phyloP scores from a whole-genome alignment of 2,113 vertebrate species.

The Guaruba guarouba region DNA sequence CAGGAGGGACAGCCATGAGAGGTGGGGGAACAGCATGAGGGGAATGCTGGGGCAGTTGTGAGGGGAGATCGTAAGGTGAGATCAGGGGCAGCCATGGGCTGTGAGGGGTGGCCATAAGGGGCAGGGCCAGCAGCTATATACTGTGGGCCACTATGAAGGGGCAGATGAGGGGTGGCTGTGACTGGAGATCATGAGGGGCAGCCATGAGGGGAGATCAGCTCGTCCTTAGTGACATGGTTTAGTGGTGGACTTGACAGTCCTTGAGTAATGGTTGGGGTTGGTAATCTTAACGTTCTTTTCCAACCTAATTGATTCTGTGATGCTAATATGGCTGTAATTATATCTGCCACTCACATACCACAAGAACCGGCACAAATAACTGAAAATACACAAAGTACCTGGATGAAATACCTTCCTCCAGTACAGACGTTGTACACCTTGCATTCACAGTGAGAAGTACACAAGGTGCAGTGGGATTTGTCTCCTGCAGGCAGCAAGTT shows the following conservation, averaged over 20 bases:
- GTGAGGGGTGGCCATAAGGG: neutral
- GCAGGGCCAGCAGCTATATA: neutral
- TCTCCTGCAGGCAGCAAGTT: neutral
- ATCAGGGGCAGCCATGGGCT: neutral
- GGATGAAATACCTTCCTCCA: neutral
- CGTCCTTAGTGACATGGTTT: neutral
- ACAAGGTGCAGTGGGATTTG: neutral
- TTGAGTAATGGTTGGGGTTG: neutral
- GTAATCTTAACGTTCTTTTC: neutral
- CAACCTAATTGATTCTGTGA: neutral
- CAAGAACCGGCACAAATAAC: neutral
- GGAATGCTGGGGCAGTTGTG: too few relatives aligned
- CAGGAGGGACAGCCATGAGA: too few relatives aligned
- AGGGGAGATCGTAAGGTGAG: neutral
- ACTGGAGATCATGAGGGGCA: neutral
- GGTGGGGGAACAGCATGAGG: too few relatives aligned
- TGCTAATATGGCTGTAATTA: neutral
- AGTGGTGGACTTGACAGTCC: neutral
- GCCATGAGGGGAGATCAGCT: neutral
- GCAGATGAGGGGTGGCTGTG: neutral
- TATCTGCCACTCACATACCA: neutral
- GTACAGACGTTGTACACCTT: neutral
- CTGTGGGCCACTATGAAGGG: neutral
- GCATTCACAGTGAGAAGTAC: neutral
- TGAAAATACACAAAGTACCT: neutral